A percentile compares a stretch with the other conserved stretches of the same genome.
phyloP scores from a whole-genome alignment of 1,140 invertebrate genomes.

The Drosophila micromelanica region DNA sequence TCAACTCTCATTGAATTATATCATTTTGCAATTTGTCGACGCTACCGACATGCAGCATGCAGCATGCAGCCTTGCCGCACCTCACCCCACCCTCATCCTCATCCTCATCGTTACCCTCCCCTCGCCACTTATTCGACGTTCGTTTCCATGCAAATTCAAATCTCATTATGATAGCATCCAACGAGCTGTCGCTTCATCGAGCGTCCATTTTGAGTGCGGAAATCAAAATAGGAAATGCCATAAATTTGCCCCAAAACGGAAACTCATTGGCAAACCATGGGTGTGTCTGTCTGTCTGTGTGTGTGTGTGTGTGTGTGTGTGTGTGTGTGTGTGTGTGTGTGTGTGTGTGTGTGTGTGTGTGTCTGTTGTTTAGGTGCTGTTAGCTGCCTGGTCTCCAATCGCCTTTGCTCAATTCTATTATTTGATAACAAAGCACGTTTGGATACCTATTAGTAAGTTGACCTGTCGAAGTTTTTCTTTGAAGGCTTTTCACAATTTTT shows the following conservation, averaged over 20 bases:
- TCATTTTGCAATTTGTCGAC: slow-evolving; percentile 76
- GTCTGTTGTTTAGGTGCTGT: slow-evolving; percentile 1
- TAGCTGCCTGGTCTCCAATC: background rate
- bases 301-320: slow-evolving; percentile 3
- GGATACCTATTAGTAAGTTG: too few species aligned
- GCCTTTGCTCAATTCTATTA: too few species aligned
- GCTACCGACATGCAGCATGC: slow-evolving; percentile 30
- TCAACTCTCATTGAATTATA: slow-evolving; percentile 82
- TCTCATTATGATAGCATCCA: slow-evolving; percentile 71
- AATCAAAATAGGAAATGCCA: slow-evolving; percentile 80
- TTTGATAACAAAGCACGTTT: too few species aligned
- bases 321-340: background rate
- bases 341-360: background rate
- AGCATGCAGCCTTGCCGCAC: background rate
- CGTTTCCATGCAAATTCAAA: slow-evolving; percentile 41
- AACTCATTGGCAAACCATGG: slow-evolving; percentile 30
- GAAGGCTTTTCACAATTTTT: too few species aligned
- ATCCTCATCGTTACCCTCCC: background rate
- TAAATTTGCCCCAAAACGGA: slow-evolving; percentile 74
- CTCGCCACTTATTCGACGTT: background rate
- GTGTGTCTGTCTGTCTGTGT: background rate
- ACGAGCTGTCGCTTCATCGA: slow-evolving; percentile 37
- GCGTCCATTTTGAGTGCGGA: slow-evolving; percentile 74
- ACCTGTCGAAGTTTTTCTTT: too few species aligned
- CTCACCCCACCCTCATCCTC: background rate